These are phyloP conservation scores for Limnephilus auricula DNA, from an alignment of 2,888 invertebrate genomes.

Conservation along the genomic window DNA sequence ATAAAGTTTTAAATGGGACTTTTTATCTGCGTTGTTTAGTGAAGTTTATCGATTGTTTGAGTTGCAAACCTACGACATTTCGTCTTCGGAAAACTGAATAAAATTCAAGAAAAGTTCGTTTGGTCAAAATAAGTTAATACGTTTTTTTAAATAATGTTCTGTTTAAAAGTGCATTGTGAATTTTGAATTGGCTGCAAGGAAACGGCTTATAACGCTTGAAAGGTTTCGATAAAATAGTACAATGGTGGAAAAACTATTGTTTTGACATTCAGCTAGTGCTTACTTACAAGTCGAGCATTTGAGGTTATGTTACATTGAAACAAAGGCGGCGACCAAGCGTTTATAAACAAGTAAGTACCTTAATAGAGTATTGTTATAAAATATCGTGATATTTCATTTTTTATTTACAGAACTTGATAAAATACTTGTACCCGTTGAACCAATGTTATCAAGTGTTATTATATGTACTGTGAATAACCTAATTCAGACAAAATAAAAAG, in stretches of 20 bases:
- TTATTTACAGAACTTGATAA: not conserved
- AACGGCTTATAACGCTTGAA: not conserved
- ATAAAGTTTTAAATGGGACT: not conserved
- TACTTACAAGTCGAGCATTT: not conserved
- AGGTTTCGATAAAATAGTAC: not conserved
- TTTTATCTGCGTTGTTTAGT: not conserved
- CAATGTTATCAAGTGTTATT: not conserved
- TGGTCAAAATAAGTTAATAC: no score
- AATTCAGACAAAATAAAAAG: not conserved
- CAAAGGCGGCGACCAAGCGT: constrained; percentile 3
- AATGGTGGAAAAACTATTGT: not conserved
- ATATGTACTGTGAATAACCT: not conserved
- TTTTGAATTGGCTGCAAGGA: not conserved
- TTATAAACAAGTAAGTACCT: constrained; percentile 18
- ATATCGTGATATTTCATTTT: not conserved
- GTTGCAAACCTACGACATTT: not conserved
- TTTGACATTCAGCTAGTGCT: not conserved
- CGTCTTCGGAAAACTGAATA: no score
- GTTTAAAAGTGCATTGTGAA: not conserved
- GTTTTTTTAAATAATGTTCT: not conserved
- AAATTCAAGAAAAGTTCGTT: not conserved
- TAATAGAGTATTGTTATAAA: constrained; percentile 9
- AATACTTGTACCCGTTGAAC: not conserved
- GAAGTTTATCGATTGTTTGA: not conserved
- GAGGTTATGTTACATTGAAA: constrained; percentile 11